Percentiles rank a stretch among this genome's conserved stretches.
phyloP scores from a whole-genome alignment of 2,888 invertebrate genomes.

The Drosophila percnosoma region DNA sequence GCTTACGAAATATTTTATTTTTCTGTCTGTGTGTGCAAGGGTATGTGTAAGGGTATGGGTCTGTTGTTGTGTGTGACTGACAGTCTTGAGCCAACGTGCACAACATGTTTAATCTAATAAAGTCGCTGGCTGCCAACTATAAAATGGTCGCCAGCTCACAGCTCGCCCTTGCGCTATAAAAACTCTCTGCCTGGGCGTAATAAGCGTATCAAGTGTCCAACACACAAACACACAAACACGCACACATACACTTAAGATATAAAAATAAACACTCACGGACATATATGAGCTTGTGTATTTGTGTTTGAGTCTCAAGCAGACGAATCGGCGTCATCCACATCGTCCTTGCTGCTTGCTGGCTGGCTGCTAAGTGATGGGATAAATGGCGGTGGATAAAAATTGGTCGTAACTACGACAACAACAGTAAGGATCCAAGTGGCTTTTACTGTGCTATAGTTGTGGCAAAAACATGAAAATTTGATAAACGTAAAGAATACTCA shows the following conservation, averaged over 20 bases:
- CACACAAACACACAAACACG: conserved; percentile 13
- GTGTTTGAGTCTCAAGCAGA: conserved; percentile 57
- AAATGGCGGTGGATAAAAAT: conserved; percentile 78
- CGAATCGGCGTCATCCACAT: conserved; percentile 56
- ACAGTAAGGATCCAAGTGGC: conserved; percentile 33
- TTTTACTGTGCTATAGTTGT: conserved; percentile 31
- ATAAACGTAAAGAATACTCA: conserved; percentile 67
- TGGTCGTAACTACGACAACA: conserved; percentile 69
- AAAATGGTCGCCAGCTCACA: conserved; percentile 61
- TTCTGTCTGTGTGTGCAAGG: background rate
- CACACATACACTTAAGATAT: conserved; percentile 15
- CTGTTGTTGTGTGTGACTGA: conserved; percentile 21
- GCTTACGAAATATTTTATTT: background rate
- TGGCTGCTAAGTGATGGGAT: conserved; percentile 76
- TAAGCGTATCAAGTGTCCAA: conserved; percentile 77
- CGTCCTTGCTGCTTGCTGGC: conserved; percentile 30
- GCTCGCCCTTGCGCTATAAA: conserved; percentile 59
- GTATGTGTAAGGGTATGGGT: conserved; percentile 12
- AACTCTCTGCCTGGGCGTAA: conserved; percentile 64
- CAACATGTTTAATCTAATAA: conserved; percentile 82
- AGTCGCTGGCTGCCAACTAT: conserved; percentile 71
- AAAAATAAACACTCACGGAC: conserved; percentile 24
- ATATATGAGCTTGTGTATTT: conserved; percentile 4
- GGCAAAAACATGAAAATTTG: conserved; percentile 74
- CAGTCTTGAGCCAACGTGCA: conserved; percentile 58